Base-by-base conservation (phyloP, 2,797 vertebrate genomes). In the Eurystomus glaucurus region DNA sequence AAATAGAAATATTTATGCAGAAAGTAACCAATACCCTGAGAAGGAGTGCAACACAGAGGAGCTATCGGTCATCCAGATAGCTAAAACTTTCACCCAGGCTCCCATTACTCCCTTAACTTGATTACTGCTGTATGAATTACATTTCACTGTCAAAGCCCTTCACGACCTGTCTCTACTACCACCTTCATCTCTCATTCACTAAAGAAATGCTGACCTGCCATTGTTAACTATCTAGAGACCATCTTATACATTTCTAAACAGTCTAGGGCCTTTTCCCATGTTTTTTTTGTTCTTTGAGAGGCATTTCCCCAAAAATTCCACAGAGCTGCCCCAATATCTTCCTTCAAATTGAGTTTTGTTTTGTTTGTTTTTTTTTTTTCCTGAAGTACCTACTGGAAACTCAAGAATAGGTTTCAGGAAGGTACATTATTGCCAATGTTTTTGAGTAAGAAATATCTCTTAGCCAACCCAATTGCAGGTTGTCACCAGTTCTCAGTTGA, bases 351-450 rank as follows among this genome's bases (percentile, higher is more conserved):
- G 14, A 43, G 5, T 37, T 83, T 46, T 57, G 1, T 8, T 16
- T 33, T 48, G 35, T 35, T 35, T 51, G 20, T 1, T 0, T 1
- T 3, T 15, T 51, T 23, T 1, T 0, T 1, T 3, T 15, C 4
- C 5, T 29, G 7, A 6, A 55, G 37, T 31, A 45, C 11, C 13
- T 80, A 29, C 3, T 39, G n/a, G 85, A 65, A 70, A 60, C 11
- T 51, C 14, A 70, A 29, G 5, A 55, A 22, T 1, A 19, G 3
- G 1, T 77, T 45, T 69, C 25, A 65, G 39, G 28, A 76, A 65
- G 3, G 9, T n/a, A 31, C 5, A 37, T 48, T 35, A 51, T 21
- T 70, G 21, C 46, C 28, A 37, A 2, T 9, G 10, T 5, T 35
- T 6, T 9, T 50, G 25, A 65, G 18, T 62, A 66, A 41, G 48